Evolutionary conservation across 2,113 vertebrate species (phyloP), one percentile per base, ranked within the genome.

Genomic region (Caranx ignobilis): DNA sequence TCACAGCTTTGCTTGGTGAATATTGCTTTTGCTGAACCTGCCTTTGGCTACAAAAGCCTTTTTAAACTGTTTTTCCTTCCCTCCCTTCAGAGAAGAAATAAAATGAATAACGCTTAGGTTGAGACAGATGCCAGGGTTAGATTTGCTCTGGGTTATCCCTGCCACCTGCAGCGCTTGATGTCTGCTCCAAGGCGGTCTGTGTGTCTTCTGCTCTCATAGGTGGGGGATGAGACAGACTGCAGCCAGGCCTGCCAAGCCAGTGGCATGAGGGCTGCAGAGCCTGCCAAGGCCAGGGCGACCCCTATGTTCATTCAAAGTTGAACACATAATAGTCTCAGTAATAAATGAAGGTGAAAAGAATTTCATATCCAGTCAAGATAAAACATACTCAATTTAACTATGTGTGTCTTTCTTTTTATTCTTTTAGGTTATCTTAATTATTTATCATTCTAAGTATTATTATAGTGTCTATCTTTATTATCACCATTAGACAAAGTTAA

Each of bases 181-280:
- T 75, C 60, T 75, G 61, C 66, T 88, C 79, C 79, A 81, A 83
- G 67, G 43, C 16, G 26, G 57, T 70, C 62, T 76, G 47, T 1
- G 9, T 57, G 56, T 82, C 68, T 68, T 80, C 76, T 81, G 75
- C 32, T 65, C 76, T 56, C 73, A 34, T 19, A 66, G 81, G 72
- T 70, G 67, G 67, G 64, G 60, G 81, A 62, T 41, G 75, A 82
- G 57, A 79, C 81, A 88, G 86, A 83, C 76, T 72, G 89, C 57
- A 59, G 39, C 21, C 82, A 62, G 66, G 34, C 68, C 18, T 57
- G 86, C 88, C 88, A 85, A 87, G 60, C 45, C 19, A 55, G 61
- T 26, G 66, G 61, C 84, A 76, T 11, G 19, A 73, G 47, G 62
- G 66, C 39, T 8, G 19, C 55, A 73, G 15, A 74, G 11, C 2